Percentiles rank a stretch among this genome's conserved stretches.
Conservation (phyloP, 2,113 vertebrate species). For the Fulmarus glacialis region DNA sequence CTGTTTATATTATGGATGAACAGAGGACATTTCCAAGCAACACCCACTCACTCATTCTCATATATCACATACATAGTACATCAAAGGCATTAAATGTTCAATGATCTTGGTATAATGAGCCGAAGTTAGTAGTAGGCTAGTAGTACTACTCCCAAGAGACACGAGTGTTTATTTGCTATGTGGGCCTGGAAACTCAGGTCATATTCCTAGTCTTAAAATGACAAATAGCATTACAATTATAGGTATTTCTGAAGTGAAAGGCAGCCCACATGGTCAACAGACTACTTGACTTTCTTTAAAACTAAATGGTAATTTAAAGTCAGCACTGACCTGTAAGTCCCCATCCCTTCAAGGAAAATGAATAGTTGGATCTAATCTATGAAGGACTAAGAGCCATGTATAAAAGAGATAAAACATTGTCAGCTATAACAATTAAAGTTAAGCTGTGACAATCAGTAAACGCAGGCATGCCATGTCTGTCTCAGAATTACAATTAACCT, state of each 20-base stretch:
- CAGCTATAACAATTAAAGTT: neutral
- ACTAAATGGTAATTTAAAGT: neutral
- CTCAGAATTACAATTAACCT: neutral
- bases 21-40: slow-evolving; percentile 5
- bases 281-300: neutral
- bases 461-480: neutral
- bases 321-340: neutral
- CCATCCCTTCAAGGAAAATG: neutral
- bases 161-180: neutral
- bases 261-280: neutral
- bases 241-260: neutral
- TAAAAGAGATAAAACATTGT: neutral
- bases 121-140: neutral
- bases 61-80: neutral
- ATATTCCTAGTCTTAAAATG: neutral
- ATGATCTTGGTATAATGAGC: neutral
- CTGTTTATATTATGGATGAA: slow-evolving; percentile 9
- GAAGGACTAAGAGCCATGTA: neutral
- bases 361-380: neutral
- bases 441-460: neutral
- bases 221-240: slow-evolving; percentile 12
- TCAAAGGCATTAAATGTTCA: neutral
- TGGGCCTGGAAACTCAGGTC: neutral
- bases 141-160: neutral
- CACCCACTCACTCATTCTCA: slow-evolving; percentile 30